phyloP scores from a whole-genome alignment of 2,113 vertebrate genomes.

The Brachyhypopomus occidentalis region DNA sequence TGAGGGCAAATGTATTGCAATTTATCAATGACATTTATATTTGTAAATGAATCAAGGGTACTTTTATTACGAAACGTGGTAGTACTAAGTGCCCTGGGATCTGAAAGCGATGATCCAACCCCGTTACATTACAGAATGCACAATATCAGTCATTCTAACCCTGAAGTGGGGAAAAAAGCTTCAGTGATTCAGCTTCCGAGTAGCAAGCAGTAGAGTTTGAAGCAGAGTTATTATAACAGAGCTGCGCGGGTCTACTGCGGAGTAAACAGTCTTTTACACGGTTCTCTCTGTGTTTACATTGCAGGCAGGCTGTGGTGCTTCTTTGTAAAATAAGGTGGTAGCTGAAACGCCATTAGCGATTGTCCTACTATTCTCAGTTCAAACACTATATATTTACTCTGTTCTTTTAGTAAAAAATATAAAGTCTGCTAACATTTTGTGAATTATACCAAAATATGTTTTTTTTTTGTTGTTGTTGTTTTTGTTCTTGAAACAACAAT shows the following conservation, averaged over 20 bases:
- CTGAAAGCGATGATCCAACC: neutral
- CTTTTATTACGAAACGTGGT: neutral
- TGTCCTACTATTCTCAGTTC: constrained; percentile 36
- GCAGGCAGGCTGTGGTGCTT: neutral
- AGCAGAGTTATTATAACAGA: constrained; percentile 30
- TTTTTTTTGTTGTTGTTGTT: neutral
- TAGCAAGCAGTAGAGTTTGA: constrained; percentile 28
- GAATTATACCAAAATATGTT: constrained; percentile 27
- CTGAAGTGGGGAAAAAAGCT: constrained; percentile 18
- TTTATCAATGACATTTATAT: neutral
- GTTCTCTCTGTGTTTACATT: constrained; percentile 20
- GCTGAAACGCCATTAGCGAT: constrained; percentile 32
- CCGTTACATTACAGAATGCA: constrained; percentile 1
- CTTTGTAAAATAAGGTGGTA: constrained; percentile 31
- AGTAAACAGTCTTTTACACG: constrained; percentile 29
- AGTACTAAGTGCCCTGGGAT: constrained; percentile 12
- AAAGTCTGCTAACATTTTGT: constrained; percentile 41
- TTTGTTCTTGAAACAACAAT: constrained; percentile 4
- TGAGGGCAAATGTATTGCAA: neutral
- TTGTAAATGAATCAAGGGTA: neutral
- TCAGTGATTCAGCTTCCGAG: constrained; percentile 32
- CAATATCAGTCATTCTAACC: constrained; percentile 13
- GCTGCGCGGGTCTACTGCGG: constrained; percentile 42
- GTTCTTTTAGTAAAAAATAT: constrained; percentile 41
- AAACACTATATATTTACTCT: constrained; percentile 31